Evolutionary conservation across 2,797 vertebrate genomes (phyloP).

Genomic region (Gadopsis marmoratus): DNA sequence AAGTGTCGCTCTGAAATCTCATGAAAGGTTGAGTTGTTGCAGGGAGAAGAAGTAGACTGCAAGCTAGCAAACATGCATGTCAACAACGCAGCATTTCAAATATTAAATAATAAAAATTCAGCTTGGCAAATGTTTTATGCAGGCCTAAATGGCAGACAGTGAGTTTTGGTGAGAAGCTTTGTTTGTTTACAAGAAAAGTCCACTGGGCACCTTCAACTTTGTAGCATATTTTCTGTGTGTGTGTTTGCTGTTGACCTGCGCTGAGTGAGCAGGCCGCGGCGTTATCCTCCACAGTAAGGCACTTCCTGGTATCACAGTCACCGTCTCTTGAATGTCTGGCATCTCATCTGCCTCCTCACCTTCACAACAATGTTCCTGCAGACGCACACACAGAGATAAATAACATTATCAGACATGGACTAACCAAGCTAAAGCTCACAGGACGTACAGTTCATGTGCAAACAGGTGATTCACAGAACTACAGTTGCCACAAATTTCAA

Average conservation of each 20-base stretch:
- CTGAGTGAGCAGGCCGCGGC: conserved; percentile 90
- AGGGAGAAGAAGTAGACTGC: too few relatives aligned
- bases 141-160: too few relatives aligned
- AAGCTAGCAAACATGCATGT: too few relatives aligned
- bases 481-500: conserved; percentile 71
- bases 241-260: conserved; percentile 83
- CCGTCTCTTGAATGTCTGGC: conserved; percentile 91
- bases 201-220: too few relatives aligned
- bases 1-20: too few relatives aligned
- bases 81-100: not conserved
- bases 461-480: conserved; percentile 71
- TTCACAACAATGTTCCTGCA: conserved; percentile 80
- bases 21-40: too few relatives aligned
- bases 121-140: not conserved
- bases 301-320: conserved; percentile 95
- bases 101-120: not conserved
- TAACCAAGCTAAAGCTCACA: not conserved
- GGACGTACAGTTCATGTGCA: conserved; percentile 43
- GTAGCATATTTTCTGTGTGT: too few relatives aligned
- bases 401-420: not conserved
- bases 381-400: conserved; percentile 45
- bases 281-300: conserved; percentile 96
- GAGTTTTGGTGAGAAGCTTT: too few relatives aligned
- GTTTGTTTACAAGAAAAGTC: too few relatives aligned
- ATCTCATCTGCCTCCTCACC: conserved; percentile 89